Evolutionary conservation across 2,888 invertebrate genomes (phyloP).

Genomic region (Blera fallax): DNA sequence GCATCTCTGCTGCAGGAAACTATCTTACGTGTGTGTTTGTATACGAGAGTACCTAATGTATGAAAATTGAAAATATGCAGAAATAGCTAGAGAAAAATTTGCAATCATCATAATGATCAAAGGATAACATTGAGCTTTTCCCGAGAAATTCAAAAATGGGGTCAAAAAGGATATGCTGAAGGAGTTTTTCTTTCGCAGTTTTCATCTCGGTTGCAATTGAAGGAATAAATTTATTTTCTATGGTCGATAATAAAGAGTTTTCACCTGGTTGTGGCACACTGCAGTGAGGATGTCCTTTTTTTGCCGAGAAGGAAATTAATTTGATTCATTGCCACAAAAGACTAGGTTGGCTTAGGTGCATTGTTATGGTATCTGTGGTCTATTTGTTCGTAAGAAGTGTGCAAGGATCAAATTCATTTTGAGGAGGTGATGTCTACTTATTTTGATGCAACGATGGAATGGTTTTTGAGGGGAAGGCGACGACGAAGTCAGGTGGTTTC

Average conservation of each 20-base stretch:
- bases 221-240: constrained; percentile 21
- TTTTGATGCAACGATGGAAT: too few species aligned
- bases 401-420: too few species aligned
- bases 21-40: neutral
- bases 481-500: too few species aligned
- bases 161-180: constrained; percentile 13
- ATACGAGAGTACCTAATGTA: neutral
- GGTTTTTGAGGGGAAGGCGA: too few species aligned
- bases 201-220: constrained; percentile 10
- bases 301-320: neutral
- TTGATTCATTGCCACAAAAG: neutral
- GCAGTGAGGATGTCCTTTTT: neutral
- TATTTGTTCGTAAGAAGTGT: too few species aligned
- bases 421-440: too few species aligned
- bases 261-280: neutral
- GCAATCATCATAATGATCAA: constrained; percentile 62
- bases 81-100: constrained; percentile 36
- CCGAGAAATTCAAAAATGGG: neutral
- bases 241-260: neutral
- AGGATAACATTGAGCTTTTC: constrained; percentile 42
- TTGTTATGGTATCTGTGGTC: too few species aligned
- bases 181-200: constrained; percentile 16
- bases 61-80: constrained; percentile 50
- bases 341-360: neutral
- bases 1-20: neutral